Base-by-base conservation (phyloP, 2,888 invertebrate genomes). In the Caenorhabditis auriculariae region DNA sequence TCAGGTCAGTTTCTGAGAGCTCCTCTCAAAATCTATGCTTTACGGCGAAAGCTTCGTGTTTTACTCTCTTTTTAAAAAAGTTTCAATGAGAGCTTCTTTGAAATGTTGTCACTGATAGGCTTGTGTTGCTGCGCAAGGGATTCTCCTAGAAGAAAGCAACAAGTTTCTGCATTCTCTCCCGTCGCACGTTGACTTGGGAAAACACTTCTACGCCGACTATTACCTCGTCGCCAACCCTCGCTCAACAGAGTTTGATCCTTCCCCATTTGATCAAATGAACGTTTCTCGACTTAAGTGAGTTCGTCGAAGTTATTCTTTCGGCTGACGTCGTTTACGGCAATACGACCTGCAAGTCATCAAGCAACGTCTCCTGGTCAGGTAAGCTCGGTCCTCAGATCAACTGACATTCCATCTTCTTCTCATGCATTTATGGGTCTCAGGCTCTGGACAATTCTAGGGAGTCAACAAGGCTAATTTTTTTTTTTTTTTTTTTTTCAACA, bases 281-380 rank as follows among this genome's bases (percentile, higher is more conserved):
- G 17, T 27, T 29, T 15, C 21, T 6, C 17, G 39, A 35, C 21
- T 66, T 28, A 38, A 75, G 71, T 21, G 49, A 64, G 15, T 71
- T 60, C 45, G 57, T 74, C 2, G 65, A 72, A 45, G 63, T 63
- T n/a, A 64, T 64, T 29, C 41, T 69, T 17, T 61, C 69, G 26
- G 66, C 74, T 32, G 72, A 77, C 58, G 60, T 77, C 29, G 66
- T 74, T 39, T 65, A 73, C 45, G 69, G 65, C 15, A 69, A 77
- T 23, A 60, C 62, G 23, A 50, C 50, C 12, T 76, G 73, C 55
- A 57, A 53, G 37, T 49, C 57, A 44, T 52, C 52, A 27, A 53
- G 57, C 28, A 38, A 44, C 37, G 59, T 48, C 28, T 32, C 52
- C 35, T 69, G 66, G 61, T 65, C 52, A 9, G 58, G 63, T 66